These are phyloP conservation scores for Saimiri boliviensis DNA, from an alignment of 2,113 vertebrate species.

Conservation along the genomic window DNA sequence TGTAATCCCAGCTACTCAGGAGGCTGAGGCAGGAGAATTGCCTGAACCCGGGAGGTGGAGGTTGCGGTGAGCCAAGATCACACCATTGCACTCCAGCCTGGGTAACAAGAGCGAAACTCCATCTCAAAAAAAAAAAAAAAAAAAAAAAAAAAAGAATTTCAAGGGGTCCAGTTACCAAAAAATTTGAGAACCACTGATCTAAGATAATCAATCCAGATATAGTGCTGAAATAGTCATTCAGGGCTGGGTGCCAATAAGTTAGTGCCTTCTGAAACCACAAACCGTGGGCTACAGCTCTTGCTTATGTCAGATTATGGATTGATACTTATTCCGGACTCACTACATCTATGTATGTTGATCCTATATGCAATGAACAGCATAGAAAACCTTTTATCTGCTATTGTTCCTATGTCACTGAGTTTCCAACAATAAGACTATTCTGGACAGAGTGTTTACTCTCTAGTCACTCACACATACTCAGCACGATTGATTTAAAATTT, in stretches of 20 bases:
- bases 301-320: not conserved
- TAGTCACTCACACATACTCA: not conserved
- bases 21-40: no score
- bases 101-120: no score
- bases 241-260: no score
- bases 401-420: not conserved
- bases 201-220: not conserved
- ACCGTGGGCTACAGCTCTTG: not conserved
- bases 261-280: not conserved
- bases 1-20: no score
- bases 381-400: not conserved
- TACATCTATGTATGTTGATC: fast-evolving
- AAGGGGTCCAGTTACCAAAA: not conserved
- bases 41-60: no score
- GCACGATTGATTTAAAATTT: not conserved
- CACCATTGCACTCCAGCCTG: no score
- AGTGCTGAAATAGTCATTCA: no score
- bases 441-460: not conserved
- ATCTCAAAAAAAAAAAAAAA: no score
- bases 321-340: not conserved
- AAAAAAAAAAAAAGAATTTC: not conserved
- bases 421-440: not conserved
- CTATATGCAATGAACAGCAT: not conserved
- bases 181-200: not conserved
- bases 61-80: no score